Conservation (phyloP, 2,888 invertebrate species). For the Ennomos erosarius region DNA sequence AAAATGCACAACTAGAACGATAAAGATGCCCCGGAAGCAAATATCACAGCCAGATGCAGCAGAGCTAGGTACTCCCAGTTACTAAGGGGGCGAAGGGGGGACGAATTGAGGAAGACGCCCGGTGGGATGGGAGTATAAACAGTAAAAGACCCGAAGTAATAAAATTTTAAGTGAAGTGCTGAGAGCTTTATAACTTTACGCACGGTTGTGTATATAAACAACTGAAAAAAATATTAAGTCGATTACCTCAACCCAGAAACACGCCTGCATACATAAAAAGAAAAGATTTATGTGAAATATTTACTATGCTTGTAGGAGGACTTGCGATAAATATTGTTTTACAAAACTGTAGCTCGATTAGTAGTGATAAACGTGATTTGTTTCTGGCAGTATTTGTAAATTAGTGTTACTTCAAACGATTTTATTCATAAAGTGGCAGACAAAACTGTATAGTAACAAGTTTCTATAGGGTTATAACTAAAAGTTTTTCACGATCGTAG, state of each 20-base stretch:
- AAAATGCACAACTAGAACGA: conserved; percentile 23
- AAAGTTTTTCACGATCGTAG: not conserved
- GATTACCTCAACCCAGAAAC: conserved; percentile 31
- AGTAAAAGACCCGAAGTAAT: conserved; percentile 31
- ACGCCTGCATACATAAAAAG: conserved; percentile 22
- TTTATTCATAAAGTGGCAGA: not conserved
- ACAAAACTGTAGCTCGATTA: conserved; percentile 13
- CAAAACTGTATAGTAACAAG: not conserved
- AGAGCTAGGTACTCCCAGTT: conserved; percentile 44
- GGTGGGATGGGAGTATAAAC: conserved; percentile 29
- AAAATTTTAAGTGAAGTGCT: conserved; percentile 35
- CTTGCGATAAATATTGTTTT: conserved; percentile 15
- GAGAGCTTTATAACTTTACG: conserved; percentile 30
- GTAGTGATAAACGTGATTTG: conserved; percentile 20
- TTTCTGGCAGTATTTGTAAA: conserved; percentile 14
- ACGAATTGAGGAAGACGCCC: conserved; percentile 31
- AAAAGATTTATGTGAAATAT: conserved; percentile 14
- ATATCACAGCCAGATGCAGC: conserved; percentile 55
- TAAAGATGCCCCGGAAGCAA: conserved; percentile 38
- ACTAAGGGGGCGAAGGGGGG: conserved; percentile 41
- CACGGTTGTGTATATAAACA: conserved; percentile 27
- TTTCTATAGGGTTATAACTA: too few relatives aligned
- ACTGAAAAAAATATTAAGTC: conserved; percentile 26
- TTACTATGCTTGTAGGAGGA: not conserved
- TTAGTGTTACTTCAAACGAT: conserved; percentile 13